Base-by-base conservation (phyloP, 2,113 vertebrate genomes). In the Paralichthys olivaceus region DNA sequence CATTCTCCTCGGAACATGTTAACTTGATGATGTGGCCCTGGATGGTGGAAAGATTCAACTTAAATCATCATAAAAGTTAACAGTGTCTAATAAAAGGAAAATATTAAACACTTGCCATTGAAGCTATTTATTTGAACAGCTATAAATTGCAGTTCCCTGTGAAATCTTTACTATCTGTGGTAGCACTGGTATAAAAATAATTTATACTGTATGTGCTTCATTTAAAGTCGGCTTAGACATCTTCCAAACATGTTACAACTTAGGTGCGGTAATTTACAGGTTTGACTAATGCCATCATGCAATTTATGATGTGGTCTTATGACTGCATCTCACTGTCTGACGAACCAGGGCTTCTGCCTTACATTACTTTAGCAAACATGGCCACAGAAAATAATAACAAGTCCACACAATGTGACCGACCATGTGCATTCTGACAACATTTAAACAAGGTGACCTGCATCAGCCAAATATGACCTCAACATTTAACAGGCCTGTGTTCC, bases 401-500 rank as follows among this genome's bases (percentile, higher is more conserved):
- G 60, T 56, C 32, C 13, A 43, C 19, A 32, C n/a, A 37, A 26
- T 20, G 1, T 40, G 25, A 55, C 47, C 56, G 29, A 74, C 51
- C 45, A 59, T 61, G 63, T 47, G 34, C 34, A 19, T 59, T 71
- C 71, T 82, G 76, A 79, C 34, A 29, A 58, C 1, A 0, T n/a
- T 57, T 2, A n/a, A 32, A 71, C 32, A 53, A 43, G 28, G 22
- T 1, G 20, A 32, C 25, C 23, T 28, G 17, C 11, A 47, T 56
- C 55, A 64, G 82, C 77, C 82, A 83, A 79, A 77, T 9, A 82
- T 84, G 77, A 84, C 53, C 65, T 86, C 84, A 88, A 29, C 73
- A 47, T 69, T 80, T 84, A 76, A 83, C 63, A 77, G 68, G 66
- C 47, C 22, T 58, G 63, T 66, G 59, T 49, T 53, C 19, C 55